Conservation (phyloP, 2,888 invertebrate genomes). For the Apodemia hepburni region DNA sequence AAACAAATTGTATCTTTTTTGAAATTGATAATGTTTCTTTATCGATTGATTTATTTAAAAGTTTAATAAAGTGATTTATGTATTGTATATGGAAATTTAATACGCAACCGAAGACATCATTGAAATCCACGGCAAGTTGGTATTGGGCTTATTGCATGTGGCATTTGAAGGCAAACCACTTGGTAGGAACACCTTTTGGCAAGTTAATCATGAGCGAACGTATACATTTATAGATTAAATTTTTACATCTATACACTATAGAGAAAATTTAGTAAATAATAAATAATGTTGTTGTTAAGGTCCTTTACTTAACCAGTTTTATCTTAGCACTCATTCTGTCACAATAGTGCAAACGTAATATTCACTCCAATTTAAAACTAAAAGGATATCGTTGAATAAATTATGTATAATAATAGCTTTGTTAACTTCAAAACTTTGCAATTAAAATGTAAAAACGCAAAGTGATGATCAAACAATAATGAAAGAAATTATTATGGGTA, state of each 20-base stretch:
- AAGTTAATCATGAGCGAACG: conserved; percentile 35
- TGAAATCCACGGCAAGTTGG: conserved; percentile 28
- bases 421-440: no score
- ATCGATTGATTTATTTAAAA: no score
- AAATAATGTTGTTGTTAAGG: not conserved
- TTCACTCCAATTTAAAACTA: no score
- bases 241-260: conserved; percentile 34
- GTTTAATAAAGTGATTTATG: not conserved
- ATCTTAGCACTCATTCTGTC: not conserved
- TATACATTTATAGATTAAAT: conserved; percentile 30
- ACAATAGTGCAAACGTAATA: no score
- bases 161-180: conserved; percentile 53
- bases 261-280: not conserved
- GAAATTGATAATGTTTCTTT: no score
- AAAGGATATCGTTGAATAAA: no score
- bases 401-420: no score
- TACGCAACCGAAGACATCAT: conserved; percentile 2
- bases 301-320: not conserved
- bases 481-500: no score
- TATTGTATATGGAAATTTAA: not conserved
- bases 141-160: conserved; percentile 34
- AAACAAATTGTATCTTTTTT: no score
- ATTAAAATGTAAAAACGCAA: no score
- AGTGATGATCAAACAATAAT: no score
- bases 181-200: conserved; percentile 40